Percentiles rank a stretch among this genome's conserved stretches.
Conservation (phyloP, 2,797 vertebrate genomes). For the Neopelma chrysocephalum region DNA sequence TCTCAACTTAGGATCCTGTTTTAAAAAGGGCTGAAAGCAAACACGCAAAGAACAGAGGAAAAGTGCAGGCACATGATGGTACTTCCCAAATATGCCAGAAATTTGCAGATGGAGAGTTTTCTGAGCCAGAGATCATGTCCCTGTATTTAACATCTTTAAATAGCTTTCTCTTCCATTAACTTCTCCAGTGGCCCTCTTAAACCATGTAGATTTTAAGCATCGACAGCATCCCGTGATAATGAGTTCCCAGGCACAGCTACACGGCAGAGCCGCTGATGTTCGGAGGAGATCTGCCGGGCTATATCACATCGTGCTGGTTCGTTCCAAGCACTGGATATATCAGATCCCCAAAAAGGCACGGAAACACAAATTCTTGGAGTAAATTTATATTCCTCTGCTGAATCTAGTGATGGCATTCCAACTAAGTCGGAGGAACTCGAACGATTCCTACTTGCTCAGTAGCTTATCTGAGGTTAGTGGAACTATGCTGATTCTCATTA, state of each 20-base stretch:
- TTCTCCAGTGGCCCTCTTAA: background rate
- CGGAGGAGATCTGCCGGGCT: background rate
- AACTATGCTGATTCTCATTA: constrained; percentile 59
- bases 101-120: background rate
- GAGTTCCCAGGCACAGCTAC: background rate
- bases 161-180: background rate
- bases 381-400: constrained; percentile 44
- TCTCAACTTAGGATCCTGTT: background rate
- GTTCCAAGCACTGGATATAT: background rate
- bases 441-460: constrained; percentile 25
- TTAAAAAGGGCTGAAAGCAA: background rate
- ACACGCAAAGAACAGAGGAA: accelerated
- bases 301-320: background rate
- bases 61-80: background rate
- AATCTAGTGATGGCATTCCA: constrained; percentile 56
- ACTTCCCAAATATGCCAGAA: background rate
- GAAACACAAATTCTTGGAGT: constrained; percentile 28
- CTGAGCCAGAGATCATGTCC: background rate
- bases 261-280: background rate
- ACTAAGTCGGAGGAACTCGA: constrained; percentile 46
- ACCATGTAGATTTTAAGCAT: background rate
- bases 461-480: constrained; percentile 58
- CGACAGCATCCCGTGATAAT: background rate
- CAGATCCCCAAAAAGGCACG: constrained; percentile 21
- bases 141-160: background rate